phyloP scores from a whole-genome alignment of 1,140 invertebrate species.

The Caenorhabditis briggsae region DNA sequence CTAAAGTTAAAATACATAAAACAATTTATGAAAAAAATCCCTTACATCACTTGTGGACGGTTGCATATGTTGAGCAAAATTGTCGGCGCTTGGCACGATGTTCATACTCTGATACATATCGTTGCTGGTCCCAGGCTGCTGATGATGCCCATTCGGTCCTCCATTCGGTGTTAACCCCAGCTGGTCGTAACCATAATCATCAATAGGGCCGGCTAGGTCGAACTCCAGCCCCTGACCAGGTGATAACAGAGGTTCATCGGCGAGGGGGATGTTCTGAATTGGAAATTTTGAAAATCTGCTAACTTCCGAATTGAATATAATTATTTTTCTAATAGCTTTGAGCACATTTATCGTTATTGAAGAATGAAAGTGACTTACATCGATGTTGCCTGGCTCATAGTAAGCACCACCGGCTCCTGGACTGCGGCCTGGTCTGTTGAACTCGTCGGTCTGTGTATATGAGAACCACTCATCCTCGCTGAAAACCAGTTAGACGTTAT shows the following conservation, averaged over 20 bases:
- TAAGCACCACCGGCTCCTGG: not conserved
- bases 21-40: not conserved
- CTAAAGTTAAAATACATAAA: not conserved
- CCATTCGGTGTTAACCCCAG: slow-evolving; percentile 20
- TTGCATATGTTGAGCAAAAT: slow-evolving; percentile 38
- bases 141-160: not conserved
- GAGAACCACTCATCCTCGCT: slow-evolving; percentile 27
- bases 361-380: too few species aligned
- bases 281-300: not conserved
- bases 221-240: not conserved
- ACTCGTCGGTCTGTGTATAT: not conserved
- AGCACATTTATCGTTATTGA: too few species aligned
- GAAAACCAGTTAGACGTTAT: not conserved
- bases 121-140: slow-evolving; percentile 9
- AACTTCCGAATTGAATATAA: not conserved
- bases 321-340: too few species aligned
- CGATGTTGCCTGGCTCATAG: slow-evolving; percentile 19
- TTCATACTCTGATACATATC: slow-evolving; percentile 32
- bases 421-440: slow-evolving; percentile 3
- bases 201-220: not conserved
- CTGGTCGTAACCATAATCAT: not conserved
- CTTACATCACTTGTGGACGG: not conserved
- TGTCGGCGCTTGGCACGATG: slow-evolving; percentile 1
- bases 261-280: slow-evolving; percentile 37
- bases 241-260: slow-evolving; percentile 6